Base-by-base conservation (phyloP, 2,113 vertebrate genomes). In the Pandion haliaetus region DNA sequence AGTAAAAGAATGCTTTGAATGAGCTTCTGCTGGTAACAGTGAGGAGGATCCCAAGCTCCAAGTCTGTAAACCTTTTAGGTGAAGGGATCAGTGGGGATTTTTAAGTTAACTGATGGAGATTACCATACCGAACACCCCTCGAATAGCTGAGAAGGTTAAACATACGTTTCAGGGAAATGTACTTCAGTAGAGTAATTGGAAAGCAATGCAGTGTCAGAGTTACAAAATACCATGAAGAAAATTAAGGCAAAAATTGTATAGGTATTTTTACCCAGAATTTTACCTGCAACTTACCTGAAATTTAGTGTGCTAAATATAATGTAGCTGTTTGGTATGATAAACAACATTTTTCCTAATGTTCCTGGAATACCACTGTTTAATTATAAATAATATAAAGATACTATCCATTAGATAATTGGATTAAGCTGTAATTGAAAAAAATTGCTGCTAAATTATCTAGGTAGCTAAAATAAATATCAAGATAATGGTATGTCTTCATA, bases 41-140 rank as follows among this genome's bases (percentile, higher is more conserved):
- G 69, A 91, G 66, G 31, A 86, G 44, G 70, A 79, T 85, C 81
- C 83, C 86, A 54, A 96, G 40, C 88, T 82, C 47, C 40, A 49
- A 91, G 45, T 91, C 83, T 76, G 87, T 97, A 96, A 96, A 94
- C 65, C 83, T 82, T 92, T 96, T 95, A 93, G 69, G 44, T 29
- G 73, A 69, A 85, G 73, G 80, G 91, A 92, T 97, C 95, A 91
- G 49, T 84, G 70, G 28, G 36, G 65, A 58, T 82, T 95, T 88
- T 91, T 59, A 92, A 90, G 3, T 78, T 95, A 89, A 94, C 52
- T 95, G 83, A 58, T 91, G 81, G 45, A 86, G 76, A 80, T 94
- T 91, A 93, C 32, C 32, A 16, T 65, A 69, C 5, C 0, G 2
- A 94, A 59, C 77, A 87, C 34, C 40, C 28, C 83, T 44, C 80